phyloP scores from a whole-genome alignment of 1,140 invertebrate genomes.

The Drosophila aff. region DNA sequence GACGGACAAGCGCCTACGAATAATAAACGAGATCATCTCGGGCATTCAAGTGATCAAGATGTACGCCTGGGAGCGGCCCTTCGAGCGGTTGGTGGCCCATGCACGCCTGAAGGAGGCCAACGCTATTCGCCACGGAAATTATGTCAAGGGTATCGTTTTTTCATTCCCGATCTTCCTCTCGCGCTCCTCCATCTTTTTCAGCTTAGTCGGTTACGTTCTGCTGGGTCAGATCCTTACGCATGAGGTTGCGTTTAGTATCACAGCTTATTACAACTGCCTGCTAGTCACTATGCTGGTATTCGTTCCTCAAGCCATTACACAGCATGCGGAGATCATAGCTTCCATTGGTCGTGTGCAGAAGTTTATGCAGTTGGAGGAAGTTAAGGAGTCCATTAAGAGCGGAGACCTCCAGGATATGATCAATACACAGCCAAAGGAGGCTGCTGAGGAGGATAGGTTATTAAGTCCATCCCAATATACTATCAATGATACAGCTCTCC shows the following conservation, averaged over 20 bases:
- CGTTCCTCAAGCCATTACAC: slow-evolving; percentile 88
- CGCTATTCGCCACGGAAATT: slow-evolving; percentile 88
- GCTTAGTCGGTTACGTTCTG: slow-evolving; percentile 91
- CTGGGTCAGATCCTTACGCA: slow-evolving; percentile 85
- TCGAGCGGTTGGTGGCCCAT: slow-evolving; percentile 88
- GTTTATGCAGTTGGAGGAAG: slow-evolving; percentile 89
- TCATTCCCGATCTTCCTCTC: slow-evolving; percentile 91
- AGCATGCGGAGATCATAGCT: slow-evolving; percentile 89
- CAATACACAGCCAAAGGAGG: slow-evolving; percentile 4
- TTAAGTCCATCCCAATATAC: slow-evolving; percentile 42
- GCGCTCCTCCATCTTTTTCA: slow-evolving; percentile 91
- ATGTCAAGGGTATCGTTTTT: slow-evolving; percentile 90
- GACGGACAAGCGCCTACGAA: slow-evolving; percentile 93
- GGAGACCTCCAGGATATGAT: not conserved
- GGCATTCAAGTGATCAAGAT: slow-evolving; percentile 97
- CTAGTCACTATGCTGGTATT: slow-evolving; percentile 90
- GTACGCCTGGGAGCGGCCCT: slow-evolving; percentile 94
- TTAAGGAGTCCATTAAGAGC: slow-evolving; percentile 6
- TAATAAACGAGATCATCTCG: slow-evolving; percentile 96
- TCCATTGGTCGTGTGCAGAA: slow-evolving; percentile 89
- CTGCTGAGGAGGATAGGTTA: slow-evolving; percentile 39
- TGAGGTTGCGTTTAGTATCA: slow-evolving; percentile 91
- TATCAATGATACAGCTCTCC: slow-evolving; percentile 24
- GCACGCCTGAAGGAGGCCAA: slow-evolving; percentile 87
- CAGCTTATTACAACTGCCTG: slow-evolving; percentile 90